Conservation (phyloP, 2,888 invertebrate genomes). For the Muscina levida region DNA sequence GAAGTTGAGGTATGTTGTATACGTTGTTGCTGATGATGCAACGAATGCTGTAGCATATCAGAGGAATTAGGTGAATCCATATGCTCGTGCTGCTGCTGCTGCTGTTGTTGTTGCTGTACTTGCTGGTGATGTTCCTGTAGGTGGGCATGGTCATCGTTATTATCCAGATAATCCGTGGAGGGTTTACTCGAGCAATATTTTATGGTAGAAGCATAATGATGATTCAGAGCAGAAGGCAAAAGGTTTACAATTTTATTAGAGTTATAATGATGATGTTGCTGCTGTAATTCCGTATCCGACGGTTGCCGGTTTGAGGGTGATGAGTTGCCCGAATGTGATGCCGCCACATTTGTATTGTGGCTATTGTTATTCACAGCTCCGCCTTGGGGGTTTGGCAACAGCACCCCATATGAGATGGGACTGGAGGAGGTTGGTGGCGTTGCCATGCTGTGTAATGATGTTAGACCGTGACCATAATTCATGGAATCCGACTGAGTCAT, state of each 20-base stretch:
- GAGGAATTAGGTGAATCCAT: constrained; percentile 49
- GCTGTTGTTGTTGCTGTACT: constrained; percentile 52
- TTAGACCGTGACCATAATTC: constrained; percentile 60
- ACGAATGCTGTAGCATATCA: constrained; percentile 65
- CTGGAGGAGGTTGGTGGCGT: constrained; percentile 74
- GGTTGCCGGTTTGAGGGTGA: constrained; percentile 71
- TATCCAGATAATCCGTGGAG: constrained; percentile 69
- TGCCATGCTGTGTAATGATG: constrained; percentile 68
- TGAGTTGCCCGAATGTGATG: constrained; percentile 71
- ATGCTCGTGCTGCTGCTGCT: constrained; percentile 41
- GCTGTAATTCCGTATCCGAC: constrained; percentile 72
- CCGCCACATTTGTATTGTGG: constrained; percentile 12
- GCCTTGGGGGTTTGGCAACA: constrained; percentile 67
- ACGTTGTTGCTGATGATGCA: constrained; percentile 51
- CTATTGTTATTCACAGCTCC: constrained; percentile 21
- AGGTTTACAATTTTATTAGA: constrained; percentile 59
- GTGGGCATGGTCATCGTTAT: constrained; percentile 30
- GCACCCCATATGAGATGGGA: constrained; percentile 72
- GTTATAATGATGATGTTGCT: constrained; percentile 58
- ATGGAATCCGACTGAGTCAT: constrained; percentile 65
- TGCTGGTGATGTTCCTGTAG: constrained; percentile 18
- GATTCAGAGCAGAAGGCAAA: constrained; percentile 69
- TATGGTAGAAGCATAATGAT: constrained; percentile 78
- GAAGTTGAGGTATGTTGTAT: constrained; percentile 66
- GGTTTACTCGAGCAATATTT: constrained; percentile 79